Evolutionary conservation across 2,888 invertebrate genomes (phyloP).

Genomic region (Dolomedes plantarius): DNA sequence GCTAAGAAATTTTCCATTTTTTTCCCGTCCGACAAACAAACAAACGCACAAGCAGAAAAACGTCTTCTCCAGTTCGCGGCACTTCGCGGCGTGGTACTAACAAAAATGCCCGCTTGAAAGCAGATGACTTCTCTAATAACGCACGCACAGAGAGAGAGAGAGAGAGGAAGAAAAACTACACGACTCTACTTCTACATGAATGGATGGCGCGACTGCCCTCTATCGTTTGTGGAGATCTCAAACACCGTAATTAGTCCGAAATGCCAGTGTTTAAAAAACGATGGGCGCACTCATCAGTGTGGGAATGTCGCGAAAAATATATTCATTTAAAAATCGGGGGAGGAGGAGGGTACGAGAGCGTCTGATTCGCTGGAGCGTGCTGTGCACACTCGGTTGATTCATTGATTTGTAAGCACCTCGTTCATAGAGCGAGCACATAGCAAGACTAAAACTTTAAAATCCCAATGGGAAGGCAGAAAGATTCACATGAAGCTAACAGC

Average conservation of each 20-base stretch:
- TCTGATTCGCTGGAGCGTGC: neutral
- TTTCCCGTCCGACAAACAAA: slow-evolving; percentile 1
- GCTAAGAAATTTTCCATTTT: slow-evolving; percentile 27
- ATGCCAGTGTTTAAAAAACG: neutral
- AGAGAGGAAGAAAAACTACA: slow-evolving; percentile 24
- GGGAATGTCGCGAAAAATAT: too few species aligned
- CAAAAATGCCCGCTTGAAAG: slow-evolving; percentile 17
- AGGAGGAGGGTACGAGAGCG: too few species aligned
- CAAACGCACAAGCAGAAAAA: slow-evolving; percentile 4
- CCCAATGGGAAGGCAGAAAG: too few species aligned
- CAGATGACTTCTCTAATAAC: slow-evolving; percentile 31
- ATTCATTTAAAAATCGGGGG: too few species aligned
- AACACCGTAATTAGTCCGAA: slow-evolving; percentile 6
- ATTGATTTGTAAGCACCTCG: neutral
- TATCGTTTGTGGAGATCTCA: slow-evolving; percentile 17
- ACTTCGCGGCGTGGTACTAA: slow-evolving; percentile 9
- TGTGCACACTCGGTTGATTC: neutral
- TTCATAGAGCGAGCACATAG: too few species aligned
- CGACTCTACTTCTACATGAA: slow-evolving; percentile 56
- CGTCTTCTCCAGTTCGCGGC: neutral
- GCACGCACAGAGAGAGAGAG: too few species aligned
- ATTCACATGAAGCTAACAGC: too few species aligned
- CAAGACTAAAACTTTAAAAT: too few species aligned
- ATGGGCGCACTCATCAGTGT: neutral
- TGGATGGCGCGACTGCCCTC: slow-evolving; percentile 61